A percentile compares a stretch with the other conserved stretches of the same genome.
Evolutionary conservation across 2,888 invertebrate genomes (phyloP).

Genomic region (Hylaea fasciaria): DNA sequence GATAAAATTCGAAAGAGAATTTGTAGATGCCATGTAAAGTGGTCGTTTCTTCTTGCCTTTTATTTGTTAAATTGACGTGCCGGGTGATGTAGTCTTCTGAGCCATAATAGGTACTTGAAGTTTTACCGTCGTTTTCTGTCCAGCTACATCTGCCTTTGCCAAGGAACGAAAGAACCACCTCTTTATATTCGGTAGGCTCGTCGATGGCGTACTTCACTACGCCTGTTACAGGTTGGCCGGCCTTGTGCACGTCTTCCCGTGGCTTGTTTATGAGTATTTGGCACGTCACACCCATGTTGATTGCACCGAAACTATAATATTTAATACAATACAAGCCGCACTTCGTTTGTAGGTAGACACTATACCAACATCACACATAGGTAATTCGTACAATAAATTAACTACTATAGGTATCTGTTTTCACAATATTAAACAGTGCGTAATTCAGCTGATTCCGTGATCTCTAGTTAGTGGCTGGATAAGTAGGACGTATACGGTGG

Average conservation of each 20-base stretch:
- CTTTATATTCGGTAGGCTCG: slow-evolving; percentile 38
- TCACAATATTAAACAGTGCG: too few species aligned
- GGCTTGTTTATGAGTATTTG: slow-evolving; percentile 42
- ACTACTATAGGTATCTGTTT: too few species aligned
- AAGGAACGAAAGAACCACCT: slow-evolving; percentile 39
- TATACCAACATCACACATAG: too few species aligned
- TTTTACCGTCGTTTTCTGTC: slow-evolving; percentile 31
- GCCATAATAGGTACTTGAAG: slow-evolving; percentile 24
- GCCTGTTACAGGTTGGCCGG: slow-evolving; percentile 44
- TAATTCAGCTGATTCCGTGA: too few species aligned
- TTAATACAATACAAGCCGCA: too few species aligned
- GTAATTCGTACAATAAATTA: too few species aligned
- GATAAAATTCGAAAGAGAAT: slow-evolving; percentile 35
- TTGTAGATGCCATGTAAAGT: slow-evolving; percentile 29
- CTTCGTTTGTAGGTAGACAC: too few species aligned
- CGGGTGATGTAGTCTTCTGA: slow-evolving; percentile 20
- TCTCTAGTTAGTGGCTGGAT: too few species aligned
- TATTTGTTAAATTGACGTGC: slow-evolving; percentile 17
- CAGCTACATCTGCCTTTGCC: slow-evolving; percentile 44
- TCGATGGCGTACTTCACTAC: slow-evolving; percentile 43
- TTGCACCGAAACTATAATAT: too few species aligned
- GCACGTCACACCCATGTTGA: slow-evolving; percentile 37
- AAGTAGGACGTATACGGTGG: too few species aligned
- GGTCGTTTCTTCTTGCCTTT: neutral
- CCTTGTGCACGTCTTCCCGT: slow-evolving; percentile 35